Evolutionary conservation across 2,797 vertebrate species (phyloP).

Genomic region (Typhlichthys subterraneus): DNA sequence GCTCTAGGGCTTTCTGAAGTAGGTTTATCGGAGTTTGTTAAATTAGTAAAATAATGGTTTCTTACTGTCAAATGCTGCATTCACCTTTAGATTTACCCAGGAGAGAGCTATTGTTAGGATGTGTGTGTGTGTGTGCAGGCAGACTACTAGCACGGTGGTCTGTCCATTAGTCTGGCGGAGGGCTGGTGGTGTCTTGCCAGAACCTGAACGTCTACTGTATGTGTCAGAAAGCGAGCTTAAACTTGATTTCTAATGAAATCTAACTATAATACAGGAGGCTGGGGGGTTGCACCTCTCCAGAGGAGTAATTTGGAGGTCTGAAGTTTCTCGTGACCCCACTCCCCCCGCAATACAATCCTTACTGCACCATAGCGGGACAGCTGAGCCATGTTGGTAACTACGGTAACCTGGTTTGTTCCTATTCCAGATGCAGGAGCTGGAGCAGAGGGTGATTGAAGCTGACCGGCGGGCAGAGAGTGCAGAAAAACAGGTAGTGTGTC

Average conservation of each 20-base stretch:
- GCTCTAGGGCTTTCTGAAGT: no score
- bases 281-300: conserved; percentile 1
- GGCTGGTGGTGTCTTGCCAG: conserved; percentile 23
- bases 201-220: conserved; percentile 14
- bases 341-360: background rate
- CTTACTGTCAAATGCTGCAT: conserved; percentile 1
- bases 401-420: conserved; percentile 18
- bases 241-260: conserved; percentile 13
- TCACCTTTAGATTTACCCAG: conserved; percentile 17
- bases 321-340: conserved; percentile 19
- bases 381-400: conserved; percentile 14
- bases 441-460: conserved; percentile 88
- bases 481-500: conserved; percentile 86
- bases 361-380: background rate
- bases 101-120: conserved; percentile 34
- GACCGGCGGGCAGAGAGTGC: conserved; percentile 89
- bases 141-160: conserved; percentile 33
- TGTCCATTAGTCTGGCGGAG: conserved; percentile 18
- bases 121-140: conserved; percentile 24
- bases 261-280: conserved; percentile 1
- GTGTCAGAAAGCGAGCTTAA: background rate
- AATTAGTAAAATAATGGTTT: background rate
- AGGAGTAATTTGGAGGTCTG: conserved; percentile 13
- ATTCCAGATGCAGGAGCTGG: conserved; percentile 91
- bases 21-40: background rate